These are phyloP conservation scores for Tragopan temminckii DNA, from an alignment of 2,797 vertebrate species.

Conservation along the genomic window DNA sequence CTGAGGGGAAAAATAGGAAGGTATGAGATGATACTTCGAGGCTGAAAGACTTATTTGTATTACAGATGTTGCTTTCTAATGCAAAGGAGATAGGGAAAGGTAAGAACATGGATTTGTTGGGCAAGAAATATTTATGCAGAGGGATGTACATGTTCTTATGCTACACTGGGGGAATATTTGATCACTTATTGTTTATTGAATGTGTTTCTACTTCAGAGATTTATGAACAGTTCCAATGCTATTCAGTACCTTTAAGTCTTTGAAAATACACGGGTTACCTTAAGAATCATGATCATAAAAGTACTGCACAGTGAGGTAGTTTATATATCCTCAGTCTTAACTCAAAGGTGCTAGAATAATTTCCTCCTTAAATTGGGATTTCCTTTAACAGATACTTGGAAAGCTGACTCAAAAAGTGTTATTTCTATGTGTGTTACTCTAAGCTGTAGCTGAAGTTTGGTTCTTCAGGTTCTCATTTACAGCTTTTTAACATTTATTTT, in stretches of 20 bases:
- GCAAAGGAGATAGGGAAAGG: not conserved
- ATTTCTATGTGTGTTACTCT: not conserved
- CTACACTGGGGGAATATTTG: not conserved
- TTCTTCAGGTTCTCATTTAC: not conserved
- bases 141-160: not conserved
- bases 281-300: not conserved
- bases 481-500: not conserved
- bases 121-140: not conserved
- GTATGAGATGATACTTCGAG: not conserved
- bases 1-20: not conserved
- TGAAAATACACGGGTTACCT: not conserved
- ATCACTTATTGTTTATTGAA: not conserved
- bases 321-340: not conserved
- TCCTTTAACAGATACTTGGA: not conserved
- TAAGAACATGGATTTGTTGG: not conserved
- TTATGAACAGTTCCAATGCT: not conserved
- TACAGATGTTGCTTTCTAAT: not conserved
- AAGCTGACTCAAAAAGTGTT: not conserved
- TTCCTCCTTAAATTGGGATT: not conserved
- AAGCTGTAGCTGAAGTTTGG: not conserved
- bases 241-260: not conserved
- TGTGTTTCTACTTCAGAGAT: not conserved
- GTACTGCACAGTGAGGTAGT: not conserved
- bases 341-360: not conserved
- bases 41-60: not conserved